phyloP scores from a whole-genome alignment of 2,888 invertebrate genomes.

The Mantis religiosa region DNA sequence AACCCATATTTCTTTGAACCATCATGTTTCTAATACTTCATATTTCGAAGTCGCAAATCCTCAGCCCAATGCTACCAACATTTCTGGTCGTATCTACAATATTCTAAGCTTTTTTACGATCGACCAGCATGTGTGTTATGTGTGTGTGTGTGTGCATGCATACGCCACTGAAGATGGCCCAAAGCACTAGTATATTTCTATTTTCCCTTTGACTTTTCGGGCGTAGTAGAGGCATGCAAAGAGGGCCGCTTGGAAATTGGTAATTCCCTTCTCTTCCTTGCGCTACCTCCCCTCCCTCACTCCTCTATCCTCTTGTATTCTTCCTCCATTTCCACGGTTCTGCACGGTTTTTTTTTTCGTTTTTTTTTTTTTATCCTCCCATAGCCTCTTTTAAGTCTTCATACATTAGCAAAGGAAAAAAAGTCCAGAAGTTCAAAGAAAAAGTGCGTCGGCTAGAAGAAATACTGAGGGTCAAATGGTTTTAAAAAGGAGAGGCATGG shows the following conservation, averaged over 20 bases:
- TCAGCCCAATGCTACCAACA: background rate
- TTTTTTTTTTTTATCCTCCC: background rate
- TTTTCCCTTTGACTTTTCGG: conserved; percentile 18
- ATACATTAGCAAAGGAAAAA: conserved; percentile 11
- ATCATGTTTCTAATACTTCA: too few relatives aligned
- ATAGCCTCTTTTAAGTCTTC: conserved; percentile 5
- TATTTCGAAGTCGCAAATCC: background rate
- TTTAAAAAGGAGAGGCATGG: background rate
- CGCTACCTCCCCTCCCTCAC: background rate
- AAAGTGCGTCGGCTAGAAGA: background rate
- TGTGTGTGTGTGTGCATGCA: background rate
- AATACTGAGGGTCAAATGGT: background rate
- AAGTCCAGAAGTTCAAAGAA: conserved; percentile 8
- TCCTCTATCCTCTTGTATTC: background rate
- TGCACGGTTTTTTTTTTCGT: background rate
- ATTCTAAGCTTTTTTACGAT: background rate
- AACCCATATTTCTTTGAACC: too few relatives aligned
- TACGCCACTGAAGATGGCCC: background rate
- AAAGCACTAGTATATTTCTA: background rate
- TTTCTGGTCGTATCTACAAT: background rate
- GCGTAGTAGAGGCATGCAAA: conserved; percentile 14
- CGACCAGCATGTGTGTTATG: background rate
- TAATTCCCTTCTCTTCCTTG: conserved; percentile 5
- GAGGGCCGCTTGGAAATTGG: conserved; percentile 18
- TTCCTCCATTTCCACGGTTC: background rate